phyloP scores from a whole-genome alignment of 2,888 invertebrate species.

The Erpobdella octoculata region DNA sequence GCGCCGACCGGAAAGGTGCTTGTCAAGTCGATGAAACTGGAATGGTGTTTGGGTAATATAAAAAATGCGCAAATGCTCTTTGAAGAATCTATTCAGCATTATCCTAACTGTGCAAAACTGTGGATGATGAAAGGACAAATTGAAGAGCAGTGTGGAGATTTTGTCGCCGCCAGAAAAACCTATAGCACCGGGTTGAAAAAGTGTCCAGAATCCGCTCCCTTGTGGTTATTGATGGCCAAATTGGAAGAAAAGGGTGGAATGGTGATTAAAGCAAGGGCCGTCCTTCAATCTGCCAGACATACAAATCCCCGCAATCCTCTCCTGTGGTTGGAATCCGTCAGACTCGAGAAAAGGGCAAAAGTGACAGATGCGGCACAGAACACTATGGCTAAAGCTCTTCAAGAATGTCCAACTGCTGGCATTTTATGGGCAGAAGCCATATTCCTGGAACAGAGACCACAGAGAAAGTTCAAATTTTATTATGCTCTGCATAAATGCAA shows the following conservation, averaged over 20 bases:
- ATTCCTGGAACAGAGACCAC: conserved; percentile 89
- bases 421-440: conserved; percentile 95
- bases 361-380: conserved; percentile 78
- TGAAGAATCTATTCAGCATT: conserved; percentile 78
- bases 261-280: conserved; percentile 85
- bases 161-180: conserved; percentile 74
- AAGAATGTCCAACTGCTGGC: conserved; percentile 68
- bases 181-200: conserved; percentile 82
- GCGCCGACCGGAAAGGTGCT: conserved; percentile 81
- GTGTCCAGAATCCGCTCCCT: conserved; percentile 77
- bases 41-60: conserved; percentile 88
- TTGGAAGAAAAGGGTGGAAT: conserved; percentile 80
- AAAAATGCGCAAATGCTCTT: conserved; percentile 70
- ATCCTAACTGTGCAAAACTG: conserved; percentile 83
- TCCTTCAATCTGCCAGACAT: conserved; percentile 84
- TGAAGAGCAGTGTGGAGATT: conserved; percentile 68
- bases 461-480: conserved; percentile 90
- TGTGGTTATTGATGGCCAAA: conserved; percentile 81
- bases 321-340: conserved; percentile 65
- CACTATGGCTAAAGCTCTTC: conserved; percentile 76
- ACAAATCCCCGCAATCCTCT: conserved; percentile 72
- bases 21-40: conserved; percentile 96
- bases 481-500: conserved; percentile 96
- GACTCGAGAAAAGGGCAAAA: conserved; percentile 74
- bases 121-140: conserved; percentile 99